Base-by-base conservation (phyloP, 2,113 vertebrate genomes). In the Lota lota region DNA sequence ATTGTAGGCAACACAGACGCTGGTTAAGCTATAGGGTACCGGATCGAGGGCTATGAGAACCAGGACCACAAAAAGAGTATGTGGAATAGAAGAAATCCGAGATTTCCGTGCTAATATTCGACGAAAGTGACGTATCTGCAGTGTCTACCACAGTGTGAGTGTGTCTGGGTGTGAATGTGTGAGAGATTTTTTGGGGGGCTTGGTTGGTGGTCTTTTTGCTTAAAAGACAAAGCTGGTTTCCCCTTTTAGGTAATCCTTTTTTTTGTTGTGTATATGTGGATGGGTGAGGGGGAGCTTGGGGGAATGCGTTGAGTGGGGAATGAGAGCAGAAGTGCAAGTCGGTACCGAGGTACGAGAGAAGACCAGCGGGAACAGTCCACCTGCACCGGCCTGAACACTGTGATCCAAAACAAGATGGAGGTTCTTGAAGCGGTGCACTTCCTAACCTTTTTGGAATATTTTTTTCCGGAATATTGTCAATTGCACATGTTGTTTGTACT, bases 311-410 rank as follows among this genome's bases (percentile, higher is more conserved):
- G 28, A 6, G 40, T 11, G 40, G 8, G 40, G 40, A 47, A 47
- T 47, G 40, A 47, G 40, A 47, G 20, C 70, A 72, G 66, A 61
- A 61, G 69, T 76, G 64, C 72, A 72, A 64, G 71, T 75, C n/a
- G 21, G 18, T 61, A 36, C 78, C 66, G 69, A 73, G 64, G 60
- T 47, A 0, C 22, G 70, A 83, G 72, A 68, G 75, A 79, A 72
- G 83, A 75, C 51, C 76, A 66, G 77, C 54, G 65, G 58, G 21
- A 77, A 56, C 68, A 72, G 82, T 65, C 15, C 57, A 22, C 51
- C 66, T 18, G 68, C 69, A 79, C 80, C 51, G 83, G 83, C 85
- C 82, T 76, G 78, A 80, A 78, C 87, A 88, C 87, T 90, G 86
- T 88, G 80, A 84, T 80, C 66, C 58, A 81, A 78, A 64, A 22